phyloP scores from a whole-genome alignment of 2,113 vertebrate species.

The Petrocephalus microphthalmus region DNA sequence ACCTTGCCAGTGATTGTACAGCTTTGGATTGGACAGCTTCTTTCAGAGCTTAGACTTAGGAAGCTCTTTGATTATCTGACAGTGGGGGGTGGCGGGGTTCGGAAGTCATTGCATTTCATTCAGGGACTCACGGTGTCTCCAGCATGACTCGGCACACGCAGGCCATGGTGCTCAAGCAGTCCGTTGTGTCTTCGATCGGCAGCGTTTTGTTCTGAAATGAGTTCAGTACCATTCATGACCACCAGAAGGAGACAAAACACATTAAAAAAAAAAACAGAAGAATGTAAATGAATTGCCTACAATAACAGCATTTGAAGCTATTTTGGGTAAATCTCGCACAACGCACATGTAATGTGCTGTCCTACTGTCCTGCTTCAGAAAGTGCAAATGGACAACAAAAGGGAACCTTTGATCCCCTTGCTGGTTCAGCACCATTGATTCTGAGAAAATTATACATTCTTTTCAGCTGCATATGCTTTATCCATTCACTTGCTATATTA shows the following conservation, averaged over 20 bases:
- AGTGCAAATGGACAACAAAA: not conserved
- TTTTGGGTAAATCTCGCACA: not conserved
- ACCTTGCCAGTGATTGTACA: not conserved
- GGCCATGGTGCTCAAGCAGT: slow-evolving; percentile 92
- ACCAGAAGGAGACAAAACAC: slow-evolving; percentile 42
- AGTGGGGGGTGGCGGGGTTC: not conserved
- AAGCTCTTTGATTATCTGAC: not conserved
- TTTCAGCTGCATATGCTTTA: not conserved
- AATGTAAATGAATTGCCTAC: not conserved
- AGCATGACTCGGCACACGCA: slow-evolving; percentile 89
- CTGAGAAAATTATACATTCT: not conserved
- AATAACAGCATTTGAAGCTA: not conserved
- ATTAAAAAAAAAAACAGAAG: not conserved
- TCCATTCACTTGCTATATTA: not conserved
- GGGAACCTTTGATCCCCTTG: not conserved
- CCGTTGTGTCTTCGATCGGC: slow-evolving; percentile 87
- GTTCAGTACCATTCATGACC: slow-evolving; percentile 23
- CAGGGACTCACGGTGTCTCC: slow-evolving; percentile 80
- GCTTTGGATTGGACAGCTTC: not conserved
- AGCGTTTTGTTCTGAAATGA: slow-evolving; percentile 81
- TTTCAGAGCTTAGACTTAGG: not conserved
- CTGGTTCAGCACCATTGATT: not conserved
- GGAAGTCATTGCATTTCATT: not conserved
- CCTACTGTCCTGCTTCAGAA: not conserved
- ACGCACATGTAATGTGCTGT: not conserved